A percentile compares a stretch with the other conserved stretches of the same genome.
These are phyloP conservation scores for Zoanthus gigantus DNA, from an alignment of 92 coral and sea anemone species.

Conservation along the genomic window DNA sequence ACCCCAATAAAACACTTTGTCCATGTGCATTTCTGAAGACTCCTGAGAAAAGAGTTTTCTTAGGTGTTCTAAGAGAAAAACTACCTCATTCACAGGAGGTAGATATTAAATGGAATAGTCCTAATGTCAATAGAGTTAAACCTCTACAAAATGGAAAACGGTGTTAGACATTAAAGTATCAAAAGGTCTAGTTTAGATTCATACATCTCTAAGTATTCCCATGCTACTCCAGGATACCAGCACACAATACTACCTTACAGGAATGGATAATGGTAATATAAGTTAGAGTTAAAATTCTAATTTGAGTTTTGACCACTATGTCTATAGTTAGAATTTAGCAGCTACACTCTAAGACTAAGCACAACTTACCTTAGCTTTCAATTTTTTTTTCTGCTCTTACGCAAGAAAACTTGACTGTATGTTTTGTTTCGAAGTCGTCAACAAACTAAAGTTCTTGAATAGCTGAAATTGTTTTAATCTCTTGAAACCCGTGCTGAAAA, in stretches of 20 bases:
- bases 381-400: not conserved
- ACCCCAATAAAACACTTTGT: no score
- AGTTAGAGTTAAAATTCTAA: not conserved
- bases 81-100: no score
- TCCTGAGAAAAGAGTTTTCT: no score
- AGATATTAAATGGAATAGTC: no score
- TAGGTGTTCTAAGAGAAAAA: no score
- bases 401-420: slow-evolving; percentile 8
- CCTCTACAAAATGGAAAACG: no score
- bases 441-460: not conserved
- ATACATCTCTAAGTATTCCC: no score
- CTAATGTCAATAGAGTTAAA: no score
- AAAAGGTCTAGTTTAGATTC: no score
- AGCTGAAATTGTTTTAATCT: not conserved
- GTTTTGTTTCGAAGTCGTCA: slow-evolving; percentile 1
- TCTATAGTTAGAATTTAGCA: not conserved
- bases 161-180: no score
- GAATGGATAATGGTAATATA: not conserved
- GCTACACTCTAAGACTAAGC: not conserved
- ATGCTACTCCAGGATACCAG: no score
- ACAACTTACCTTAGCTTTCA: not conserved
- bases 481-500: slow-evolving; percentile 2
- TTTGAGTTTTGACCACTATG: not conserved
- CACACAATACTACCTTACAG: not conserved
- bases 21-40: no score